phyloP scores from a whole-genome alignment of 2,797 vertebrate species.

The Anguilla obscura region DNA sequence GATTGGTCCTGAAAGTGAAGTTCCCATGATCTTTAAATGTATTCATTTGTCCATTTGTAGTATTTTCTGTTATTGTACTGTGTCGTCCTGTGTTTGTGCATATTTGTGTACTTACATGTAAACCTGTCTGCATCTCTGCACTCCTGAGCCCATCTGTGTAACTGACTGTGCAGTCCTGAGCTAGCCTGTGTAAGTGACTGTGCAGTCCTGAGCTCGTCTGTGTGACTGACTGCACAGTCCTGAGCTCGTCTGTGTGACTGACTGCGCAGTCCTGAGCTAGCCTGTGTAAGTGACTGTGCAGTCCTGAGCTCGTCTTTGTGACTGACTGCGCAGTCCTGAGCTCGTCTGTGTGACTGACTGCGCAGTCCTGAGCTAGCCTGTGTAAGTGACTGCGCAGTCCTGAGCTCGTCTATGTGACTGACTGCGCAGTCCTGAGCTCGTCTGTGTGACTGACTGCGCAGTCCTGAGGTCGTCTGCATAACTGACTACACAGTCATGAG shows the following conservation, averaged over 20 bases:
- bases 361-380: too few species aligned
- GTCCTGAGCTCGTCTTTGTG: too few species aligned
- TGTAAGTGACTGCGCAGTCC: not conserved
- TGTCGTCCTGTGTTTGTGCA: not conserved
- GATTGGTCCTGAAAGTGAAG: not conserved
- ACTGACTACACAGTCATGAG: not conserved
- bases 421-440: not conserved
- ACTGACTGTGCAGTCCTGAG: not conserved
- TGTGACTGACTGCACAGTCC: too few species aligned
- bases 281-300: too few species aligned
- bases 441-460: not conserved
- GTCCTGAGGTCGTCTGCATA: not conserved
- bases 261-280: too few species aligned
- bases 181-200: too few species aligned
- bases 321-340: too few species aligned
- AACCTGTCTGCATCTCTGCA: too few species aligned
- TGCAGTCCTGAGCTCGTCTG: too few species aligned
- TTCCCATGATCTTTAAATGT: not conserved
- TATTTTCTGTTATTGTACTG: not conserved
- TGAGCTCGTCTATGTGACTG: not conserved
- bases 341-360: too few species aligned
- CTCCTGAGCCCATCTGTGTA: not conserved
- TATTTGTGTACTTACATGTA: not conserved
- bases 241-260: too few species aligned
- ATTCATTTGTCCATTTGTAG: not conserved